These are phyloP conservation scores for Andrena chrysosceles DNA, from an alignment of 2,888 invertebrate genomes.

Conservation along the genomic window DNA sequence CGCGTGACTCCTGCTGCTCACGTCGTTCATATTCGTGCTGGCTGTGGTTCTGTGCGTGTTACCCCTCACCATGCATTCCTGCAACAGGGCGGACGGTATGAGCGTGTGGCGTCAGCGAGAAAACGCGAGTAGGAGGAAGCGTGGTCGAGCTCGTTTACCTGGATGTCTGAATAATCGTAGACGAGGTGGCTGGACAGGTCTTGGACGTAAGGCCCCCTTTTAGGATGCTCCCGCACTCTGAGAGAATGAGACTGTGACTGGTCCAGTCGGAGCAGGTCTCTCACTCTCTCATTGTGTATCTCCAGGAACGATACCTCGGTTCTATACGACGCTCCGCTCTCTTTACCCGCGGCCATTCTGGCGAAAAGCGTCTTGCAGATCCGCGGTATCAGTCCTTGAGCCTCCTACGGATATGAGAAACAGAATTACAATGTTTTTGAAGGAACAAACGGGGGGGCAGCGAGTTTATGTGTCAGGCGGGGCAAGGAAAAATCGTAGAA, in stretches of 20 bases:
- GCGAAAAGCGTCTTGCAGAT: constrained; percentile 94
- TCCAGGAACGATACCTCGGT: constrained; percentile 95
- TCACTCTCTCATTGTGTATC: constrained; percentile 94
- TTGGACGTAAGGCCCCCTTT: constrained; percentile 94
- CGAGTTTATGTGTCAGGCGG: background rate
- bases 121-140: constrained; percentile 13
- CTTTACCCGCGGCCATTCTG: constrained; percentile 92
- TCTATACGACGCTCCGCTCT: constrained; percentile 93
- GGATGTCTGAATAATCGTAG: constrained; percentile 94
- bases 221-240: constrained; percentile 92
- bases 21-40: constrained; percentile 96
- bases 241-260: constrained; percentile 89
- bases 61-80: constrained; percentile 92
- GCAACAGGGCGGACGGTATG: constrained; percentile 48
- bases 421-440: background rate
- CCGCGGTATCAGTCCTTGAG: constrained; percentile 93
- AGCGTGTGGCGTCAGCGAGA: background rate
- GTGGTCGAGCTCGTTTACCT: constrained; percentile 85
- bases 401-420: constrained; percentile 86
- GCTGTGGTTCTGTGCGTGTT: constrained; percentile 94
- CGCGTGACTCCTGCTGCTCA: constrained; percentile 95
- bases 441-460: background rate
- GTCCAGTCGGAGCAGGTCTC: constrained; percentile 88
- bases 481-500: constrained; percentile 35
- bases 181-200: constrained; percentile 94